Percentiles rank a stretch among this genome's conserved stretches.
These are phyloP conservation scores for Paralichthys olivaceus DNA, from an alignment of 2,113 vertebrate species.

Conservation along the genomic window DNA sequence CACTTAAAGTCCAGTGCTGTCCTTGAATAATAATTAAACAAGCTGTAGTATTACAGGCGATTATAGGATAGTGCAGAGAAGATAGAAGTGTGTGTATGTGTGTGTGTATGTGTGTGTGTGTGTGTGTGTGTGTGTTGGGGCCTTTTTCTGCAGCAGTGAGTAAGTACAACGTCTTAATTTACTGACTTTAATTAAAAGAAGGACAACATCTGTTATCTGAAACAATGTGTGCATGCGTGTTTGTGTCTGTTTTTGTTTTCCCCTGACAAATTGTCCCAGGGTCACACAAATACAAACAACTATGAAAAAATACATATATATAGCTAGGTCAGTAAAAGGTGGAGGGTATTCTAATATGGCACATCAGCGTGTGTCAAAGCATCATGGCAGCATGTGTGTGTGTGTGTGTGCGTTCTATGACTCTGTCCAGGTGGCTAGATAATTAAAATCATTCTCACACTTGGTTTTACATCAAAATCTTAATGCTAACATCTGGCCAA, in stretches of 20 bases:
- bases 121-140: background rate
- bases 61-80: constrained; percentile 22
- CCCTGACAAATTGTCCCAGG: background rate
- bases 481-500: constrained; percentile 64
- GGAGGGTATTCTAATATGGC: background rate
- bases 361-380: background rate
- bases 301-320: background rate
- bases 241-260: too few species aligned
- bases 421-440: constrained; percentile 67
- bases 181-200: constrained; percentile 65
- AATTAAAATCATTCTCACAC: constrained; percentile 75
- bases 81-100: background rate
- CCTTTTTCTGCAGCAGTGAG: constrained; percentile 45
- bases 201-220: constrained; percentile 63
- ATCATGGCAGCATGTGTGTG: constrained; percentile 1
- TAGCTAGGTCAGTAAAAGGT: background rate
- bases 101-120: too few species aligned
- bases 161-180: constrained; percentile 53
- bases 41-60: constrained; percentile 31
- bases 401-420: constrained; percentile 21
- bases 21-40: constrained; percentile 47
- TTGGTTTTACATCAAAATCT: constrained; percentile 68
- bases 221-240: constrained; percentile 16
- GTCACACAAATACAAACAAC: constrained; percentile 12
- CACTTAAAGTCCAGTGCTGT: constrained; percentile 23